These are phyloP conservation scores for Cyclophora punctaria DNA, from an alignment of 2,888 invertebrate species.

Conservation along the genomic window DNA sequence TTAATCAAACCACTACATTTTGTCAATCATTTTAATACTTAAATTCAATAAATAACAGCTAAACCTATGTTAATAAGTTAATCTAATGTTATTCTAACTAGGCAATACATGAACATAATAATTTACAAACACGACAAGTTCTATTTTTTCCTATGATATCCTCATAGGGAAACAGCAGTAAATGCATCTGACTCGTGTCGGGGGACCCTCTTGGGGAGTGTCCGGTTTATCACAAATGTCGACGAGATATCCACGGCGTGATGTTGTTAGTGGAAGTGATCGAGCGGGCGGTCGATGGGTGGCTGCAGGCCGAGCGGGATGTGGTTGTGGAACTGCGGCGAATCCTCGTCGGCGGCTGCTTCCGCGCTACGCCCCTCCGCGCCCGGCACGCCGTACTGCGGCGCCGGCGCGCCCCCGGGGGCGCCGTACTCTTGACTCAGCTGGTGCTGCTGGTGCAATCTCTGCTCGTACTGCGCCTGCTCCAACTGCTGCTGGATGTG, in stretches of 20 bases:
- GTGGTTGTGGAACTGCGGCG: conserved; percentile 54
- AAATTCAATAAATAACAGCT: conserved; percentile 30
- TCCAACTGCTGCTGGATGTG: conserved; percentile 61
- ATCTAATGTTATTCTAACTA: conserved; percentile 23
- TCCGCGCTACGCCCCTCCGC: conserved; percentile 57
- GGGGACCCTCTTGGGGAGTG: no score
- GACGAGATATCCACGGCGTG: background rate
- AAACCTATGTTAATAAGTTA: conserved; percentile 42
- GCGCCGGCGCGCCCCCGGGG: conserved; percentile 25
- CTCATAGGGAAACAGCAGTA: background rate
- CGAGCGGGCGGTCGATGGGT: conserved; percentile 63
- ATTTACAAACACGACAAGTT: conserved; percentile 5
- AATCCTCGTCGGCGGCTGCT: conserved; percentile 21
- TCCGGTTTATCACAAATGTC: no score
- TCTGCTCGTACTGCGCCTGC: conserved; percentile 44
- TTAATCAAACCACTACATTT: conserved; percentile 5
- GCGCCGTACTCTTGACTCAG: conserved; percentile 22
- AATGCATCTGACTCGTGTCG: no score
- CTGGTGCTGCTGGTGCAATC: conserved; percentile 34
- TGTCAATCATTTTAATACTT: conserved; percentile 33
- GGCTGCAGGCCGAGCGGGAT: conserved; percentile 61
- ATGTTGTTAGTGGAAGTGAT: conserved; percentile 51
- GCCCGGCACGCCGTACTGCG: conserved; percentile 52
- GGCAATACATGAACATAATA: conserved; percentile 39
- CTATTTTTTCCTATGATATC: background rate